Conservation (phyloP, 1,140 invertebrate species). For the Polypedilum vanderplanki region DNA sequence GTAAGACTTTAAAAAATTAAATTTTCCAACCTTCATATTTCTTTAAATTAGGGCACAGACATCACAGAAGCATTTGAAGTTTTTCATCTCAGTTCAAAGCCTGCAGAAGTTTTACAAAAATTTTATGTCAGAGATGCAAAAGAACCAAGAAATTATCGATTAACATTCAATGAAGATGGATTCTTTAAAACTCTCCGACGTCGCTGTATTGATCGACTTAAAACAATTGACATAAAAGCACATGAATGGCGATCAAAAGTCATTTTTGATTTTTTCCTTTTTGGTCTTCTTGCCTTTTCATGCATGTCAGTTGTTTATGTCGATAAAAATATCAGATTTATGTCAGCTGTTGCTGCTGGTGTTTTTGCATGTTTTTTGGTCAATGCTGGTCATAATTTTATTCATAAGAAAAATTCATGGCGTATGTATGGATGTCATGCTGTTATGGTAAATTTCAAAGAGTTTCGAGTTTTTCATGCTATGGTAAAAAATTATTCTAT, state of each 20-base stretch:
- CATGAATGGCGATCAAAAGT: constrained; percentile 39
- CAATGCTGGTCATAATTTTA: constrained; percentile 69
- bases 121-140: constrained; percentile 53
- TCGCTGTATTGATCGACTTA: constrained; percentile 49
- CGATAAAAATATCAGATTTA: background rate
- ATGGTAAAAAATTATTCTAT: no score
- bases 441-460: constrained; percentile 52
- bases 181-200: constrained; percentile 61
- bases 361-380: constrained; percentile 49
- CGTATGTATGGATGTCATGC: constrained; percentile 76
- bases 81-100: constrained; percentile 52
- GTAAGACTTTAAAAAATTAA: constrained; percentile 37
- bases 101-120: constrained; percentile 51
- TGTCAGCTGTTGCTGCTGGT: constrained; percentile 44
- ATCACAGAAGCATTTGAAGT: constrained; percentile 69
- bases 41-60: constrained; percentile 54
- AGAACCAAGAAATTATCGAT: constrained; percentile 53
- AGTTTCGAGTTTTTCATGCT: constrained; percentile 69
- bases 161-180: constrained; percentile 60
- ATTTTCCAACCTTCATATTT: background rate
- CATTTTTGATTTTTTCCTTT: constrained; percentile 46
- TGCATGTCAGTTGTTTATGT: background rate
- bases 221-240: constrained; percentile 38
- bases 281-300: constrained; percentile 41
- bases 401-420: constrained; percentile 72